Conservation (phyloP, 2,113 vertebrate genomes). For the Anolis sagrei region DNA sequence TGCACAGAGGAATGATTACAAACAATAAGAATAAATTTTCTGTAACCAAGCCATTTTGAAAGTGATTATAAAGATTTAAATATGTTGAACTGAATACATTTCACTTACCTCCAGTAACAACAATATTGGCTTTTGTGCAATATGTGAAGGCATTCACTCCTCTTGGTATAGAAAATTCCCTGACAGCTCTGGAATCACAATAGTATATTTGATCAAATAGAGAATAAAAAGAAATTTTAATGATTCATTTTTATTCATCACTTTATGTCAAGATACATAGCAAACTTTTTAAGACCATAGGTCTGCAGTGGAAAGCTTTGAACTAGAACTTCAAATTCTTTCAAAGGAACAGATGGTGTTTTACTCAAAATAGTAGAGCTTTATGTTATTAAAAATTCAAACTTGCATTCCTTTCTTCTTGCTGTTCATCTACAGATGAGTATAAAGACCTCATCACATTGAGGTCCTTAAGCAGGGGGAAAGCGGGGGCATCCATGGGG, state of each 20-base stretch:
- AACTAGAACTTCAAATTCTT: not conserved
- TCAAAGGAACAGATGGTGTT: not conserved
- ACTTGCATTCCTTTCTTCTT: not conserved
- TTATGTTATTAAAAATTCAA: not conserved
- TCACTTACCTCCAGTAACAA: conserved; percentile 77
- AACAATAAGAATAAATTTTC: not conserved
- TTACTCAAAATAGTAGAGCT: not conserved
- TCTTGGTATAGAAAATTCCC: conserved; percentile 75
- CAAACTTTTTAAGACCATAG: not conserved
- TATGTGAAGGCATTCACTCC: conserved; percentile 78
- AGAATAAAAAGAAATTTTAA: not conserved
- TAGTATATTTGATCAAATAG: conserved; percentile 22
- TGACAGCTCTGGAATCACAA: conserved; percentile 72
- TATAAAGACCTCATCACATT: too few species aligned
- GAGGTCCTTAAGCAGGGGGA: too few species aligned
- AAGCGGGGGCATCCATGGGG: too few species aligned
- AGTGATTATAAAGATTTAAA: not conserved
- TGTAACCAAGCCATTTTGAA: not conserved
- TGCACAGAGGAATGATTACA: not conserved
- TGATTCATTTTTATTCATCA: not conserved
- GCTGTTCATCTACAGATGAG: not conserved
- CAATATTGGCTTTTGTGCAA: conserved; percentile 75
- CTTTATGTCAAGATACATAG: not conserved
- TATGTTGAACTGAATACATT: not conserved
- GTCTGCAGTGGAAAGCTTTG: not conserved